Evolutionary conservation across 1,140 invertebrate genomes (phyloP).

Genomic region (Eupeodes corollae): DNA sequence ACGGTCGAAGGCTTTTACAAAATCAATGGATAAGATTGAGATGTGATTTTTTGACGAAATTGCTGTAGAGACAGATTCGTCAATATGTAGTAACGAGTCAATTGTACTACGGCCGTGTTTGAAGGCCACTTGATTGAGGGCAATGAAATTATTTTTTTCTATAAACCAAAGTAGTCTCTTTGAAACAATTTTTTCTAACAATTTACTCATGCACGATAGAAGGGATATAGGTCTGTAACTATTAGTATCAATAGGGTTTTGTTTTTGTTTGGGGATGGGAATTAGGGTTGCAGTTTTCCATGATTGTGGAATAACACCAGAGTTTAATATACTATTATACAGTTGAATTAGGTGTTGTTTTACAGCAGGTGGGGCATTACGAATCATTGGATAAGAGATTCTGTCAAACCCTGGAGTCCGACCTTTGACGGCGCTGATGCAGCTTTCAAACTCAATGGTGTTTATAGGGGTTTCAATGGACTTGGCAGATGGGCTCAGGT

Average conservation of each 20-base stretch:
- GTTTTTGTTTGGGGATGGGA: background rate
- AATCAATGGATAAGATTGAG: too few relatives aligned
- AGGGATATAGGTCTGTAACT: conserved; percentile 1
- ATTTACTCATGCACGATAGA: background rate
- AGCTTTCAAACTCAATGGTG: conserved; percentile 1
- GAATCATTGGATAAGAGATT: background rate
- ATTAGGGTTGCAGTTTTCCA: background rate
- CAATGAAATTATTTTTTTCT: too few relatives aligned
- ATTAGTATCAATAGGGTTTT: background rate
- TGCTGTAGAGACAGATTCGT: too few relatives aligned
- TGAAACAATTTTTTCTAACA: background rate
- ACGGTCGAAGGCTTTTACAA: too few relatives aligned
- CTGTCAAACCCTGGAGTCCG: background rate
- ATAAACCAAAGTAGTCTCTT: too few relatives aligned
- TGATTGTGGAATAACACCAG: background rate
- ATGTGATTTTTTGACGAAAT: too few relatives aligned
- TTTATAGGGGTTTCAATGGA: background rate
- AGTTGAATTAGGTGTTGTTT: background rate
- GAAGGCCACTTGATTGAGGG: too few relatives aligned
- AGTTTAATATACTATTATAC: conserved; percentile 3
- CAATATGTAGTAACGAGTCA: too few relatives aligned
- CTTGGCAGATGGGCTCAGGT: background rate
- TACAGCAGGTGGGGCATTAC: background rate
- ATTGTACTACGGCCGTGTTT: too few relatives aligned
- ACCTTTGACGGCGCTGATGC: conserved; percentile 1